Base-by-base conservation (phyloP, 2,113 vertebrate genomes). In the Lampris incognitus region DNA sequence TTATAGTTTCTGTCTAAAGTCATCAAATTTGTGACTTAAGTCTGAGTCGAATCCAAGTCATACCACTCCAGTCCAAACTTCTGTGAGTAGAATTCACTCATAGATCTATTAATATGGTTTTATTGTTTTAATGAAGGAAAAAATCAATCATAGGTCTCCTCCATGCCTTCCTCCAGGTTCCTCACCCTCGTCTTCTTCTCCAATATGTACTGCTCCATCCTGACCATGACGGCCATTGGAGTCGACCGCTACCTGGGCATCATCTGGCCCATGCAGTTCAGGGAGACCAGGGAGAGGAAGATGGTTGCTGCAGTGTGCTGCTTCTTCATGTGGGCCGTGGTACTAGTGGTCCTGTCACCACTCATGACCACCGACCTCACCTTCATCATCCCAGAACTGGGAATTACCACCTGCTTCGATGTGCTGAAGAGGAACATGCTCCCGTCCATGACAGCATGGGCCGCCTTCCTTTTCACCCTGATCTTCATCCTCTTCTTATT, bases 161-260 rank as follows among this genome's bases (percentile, higher is more conserved):
- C 54, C 68, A 0, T 64, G 2, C 76, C 0, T 78, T 65, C 61
- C 52, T 9, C 46, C 69, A 93, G 92, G 48, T 68, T 92, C 0
- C 90, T 98, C 24, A 97, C 97, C 0, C 87, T 97, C 10, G 89
- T 93, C 85, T 98, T 98, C 91, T 99, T 95, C 78, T 90, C 95
- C 74, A 98, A 98, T 78, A 97, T 98, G 96, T 99, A 99, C 87
- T 96, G 95, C 42, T 98, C 97, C 73, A 94, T 98, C 86, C 86
- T 98, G 49, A 98, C 96, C 49, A 95, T 99, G 95, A 97, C 95
- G 5, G 95, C 94, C 72, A 98, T 99, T 69, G 93, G 96, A 41
- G 82, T 97, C 0, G 97, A 98, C 75, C 93, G 97, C 55, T 98
- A 96, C 90, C 88, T 98, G 79, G 97, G 97, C 7, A 96, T 99